These are phyloP conservation scores for Magallana nippona DNA, from an alignment of 2,888 invertebrate species.

Conservation along the genomic window DNA sequence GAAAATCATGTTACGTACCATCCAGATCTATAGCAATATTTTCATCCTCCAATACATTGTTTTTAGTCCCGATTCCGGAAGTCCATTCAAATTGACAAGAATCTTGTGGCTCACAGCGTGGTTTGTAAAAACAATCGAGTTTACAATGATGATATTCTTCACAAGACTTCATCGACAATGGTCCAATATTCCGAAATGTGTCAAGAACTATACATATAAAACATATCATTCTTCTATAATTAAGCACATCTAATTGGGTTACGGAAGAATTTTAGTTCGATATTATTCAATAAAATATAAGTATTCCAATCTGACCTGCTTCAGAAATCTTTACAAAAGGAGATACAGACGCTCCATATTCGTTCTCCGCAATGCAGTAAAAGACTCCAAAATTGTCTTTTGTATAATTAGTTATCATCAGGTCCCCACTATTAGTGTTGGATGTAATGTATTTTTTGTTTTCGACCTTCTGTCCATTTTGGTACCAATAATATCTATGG, in stretches of 20 bases:
- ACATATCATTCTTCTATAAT: too few species aligned
- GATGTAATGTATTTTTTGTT: neutral
- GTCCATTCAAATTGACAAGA: neutral
- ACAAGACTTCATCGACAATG: neutral
- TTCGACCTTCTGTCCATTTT: neutral
- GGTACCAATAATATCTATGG: neutral
- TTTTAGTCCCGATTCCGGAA: neutral
- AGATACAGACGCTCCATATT: neutral
- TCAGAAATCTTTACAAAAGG: neutral
- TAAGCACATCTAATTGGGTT: neutral
- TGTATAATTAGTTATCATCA: neutral
- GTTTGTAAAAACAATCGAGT: neutral
- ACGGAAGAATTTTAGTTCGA: neutral
- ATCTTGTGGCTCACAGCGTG: neutral
- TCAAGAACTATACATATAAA: slow-evolving; percentile 3
- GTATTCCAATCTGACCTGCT: neutral
- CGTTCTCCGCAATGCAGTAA: neutral
- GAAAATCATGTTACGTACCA: neutral
- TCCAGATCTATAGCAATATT: neutral
- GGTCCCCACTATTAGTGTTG: neutral
- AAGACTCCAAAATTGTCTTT: neutral
- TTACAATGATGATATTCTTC: neutral
- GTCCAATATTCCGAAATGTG: neutral
- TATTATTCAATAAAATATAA: neutral
- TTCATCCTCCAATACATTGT: neutral